These are phyloP conservation scores for Heliconius ismenius DNA, from an alignment of 2,888 invertebrate species.

Conservation along the genomic window DNA sequence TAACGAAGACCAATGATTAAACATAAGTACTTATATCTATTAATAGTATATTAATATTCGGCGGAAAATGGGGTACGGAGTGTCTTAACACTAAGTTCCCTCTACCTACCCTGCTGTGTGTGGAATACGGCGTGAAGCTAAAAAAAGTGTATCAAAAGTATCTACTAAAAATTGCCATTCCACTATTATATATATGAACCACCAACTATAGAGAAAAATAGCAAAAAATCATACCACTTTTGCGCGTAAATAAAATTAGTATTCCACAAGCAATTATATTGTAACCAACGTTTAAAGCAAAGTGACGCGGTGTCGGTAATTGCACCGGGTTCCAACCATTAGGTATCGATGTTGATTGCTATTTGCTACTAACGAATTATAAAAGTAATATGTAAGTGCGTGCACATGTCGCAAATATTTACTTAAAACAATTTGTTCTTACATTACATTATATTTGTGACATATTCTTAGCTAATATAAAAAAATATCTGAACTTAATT, in stretches of 20 bases:
- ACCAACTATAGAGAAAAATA: too few species aligned
- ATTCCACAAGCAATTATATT: conserved; percentile 19
- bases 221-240: too few species aligned
- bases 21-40: too few species aligned
- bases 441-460: not conserved
- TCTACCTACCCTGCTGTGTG: too few species aligned
- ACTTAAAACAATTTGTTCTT: conserved; percentile 6
- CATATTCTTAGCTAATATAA: not conserved
- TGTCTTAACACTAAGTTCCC: too few species aligned
- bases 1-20: too few species aligned
- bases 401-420: conserved; percentile 10
- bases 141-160: too few species aligned
- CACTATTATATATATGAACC: too few species aligned
- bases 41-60: too few species aligned
- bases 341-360: conserved; percentile 25
- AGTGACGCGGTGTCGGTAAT: conserved; percentile 8
- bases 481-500: not conserved
- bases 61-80: too few species aligned
- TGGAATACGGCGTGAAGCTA: too few species aligned
- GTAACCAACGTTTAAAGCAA: conserved; percentile 15
- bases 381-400: not conserved
- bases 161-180: too few species aligned
- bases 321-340: conserved; percentile 29
- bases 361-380: conserved; percentile 13
- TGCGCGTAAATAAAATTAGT: conserved; percentile 8